Evolutionary conservation across 2,113 vertebrate species (phyloP).

Genomic region (Datnioides undecimradiatus): DNA sequence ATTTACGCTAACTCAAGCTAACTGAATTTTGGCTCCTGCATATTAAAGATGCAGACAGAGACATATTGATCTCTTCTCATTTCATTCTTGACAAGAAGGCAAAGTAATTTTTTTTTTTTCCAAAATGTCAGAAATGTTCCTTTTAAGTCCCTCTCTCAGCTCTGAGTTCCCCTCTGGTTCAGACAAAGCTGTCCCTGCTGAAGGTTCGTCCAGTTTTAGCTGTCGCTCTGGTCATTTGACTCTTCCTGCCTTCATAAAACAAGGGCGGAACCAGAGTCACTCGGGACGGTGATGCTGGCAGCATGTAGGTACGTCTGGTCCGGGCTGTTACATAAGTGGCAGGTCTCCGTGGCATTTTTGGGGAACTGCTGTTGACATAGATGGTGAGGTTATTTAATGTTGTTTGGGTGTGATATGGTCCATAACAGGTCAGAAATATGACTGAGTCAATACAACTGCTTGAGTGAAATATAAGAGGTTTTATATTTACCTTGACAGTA

Average conservation of each 20-base stretch:
- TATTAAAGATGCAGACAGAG: not conserved
- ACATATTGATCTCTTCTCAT: not conserved
- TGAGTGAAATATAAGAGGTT: not conserved
- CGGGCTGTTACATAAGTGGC: constrained; percentile 50
- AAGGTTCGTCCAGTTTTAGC: constrained; percentile 60
- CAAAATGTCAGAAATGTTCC: not conserved
- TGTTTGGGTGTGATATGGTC: not conserved
- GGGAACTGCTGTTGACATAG: constrained; percentile 46
- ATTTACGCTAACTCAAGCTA: too few species aligned
- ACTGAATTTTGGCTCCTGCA: too few species aligned
- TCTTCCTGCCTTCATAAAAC: constrained; percentile 63
- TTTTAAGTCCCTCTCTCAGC: not conserved
- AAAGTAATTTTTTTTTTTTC: not conserved
- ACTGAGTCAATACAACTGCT: too few species aligned
- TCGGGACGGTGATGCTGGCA: constrained; percentile 60
- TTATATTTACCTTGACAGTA: constrained; percentile 67
- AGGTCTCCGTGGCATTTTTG: constrained; percentile 25
- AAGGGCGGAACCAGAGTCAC: constrained; percentile 58
- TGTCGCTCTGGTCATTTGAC: constrained; percentile 24
- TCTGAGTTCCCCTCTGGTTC: constrained; percentile 28
- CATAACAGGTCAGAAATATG: not conserved
- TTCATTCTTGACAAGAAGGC: not conserved
- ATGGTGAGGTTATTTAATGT: not conserved
- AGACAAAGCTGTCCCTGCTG: constrained; percentile 92
- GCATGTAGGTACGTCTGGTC: constrained; percentile 74